Base-by-base conservation (phyloP, 1,140 invertebrate species). In the Saccostrea glomerata region DNA sequence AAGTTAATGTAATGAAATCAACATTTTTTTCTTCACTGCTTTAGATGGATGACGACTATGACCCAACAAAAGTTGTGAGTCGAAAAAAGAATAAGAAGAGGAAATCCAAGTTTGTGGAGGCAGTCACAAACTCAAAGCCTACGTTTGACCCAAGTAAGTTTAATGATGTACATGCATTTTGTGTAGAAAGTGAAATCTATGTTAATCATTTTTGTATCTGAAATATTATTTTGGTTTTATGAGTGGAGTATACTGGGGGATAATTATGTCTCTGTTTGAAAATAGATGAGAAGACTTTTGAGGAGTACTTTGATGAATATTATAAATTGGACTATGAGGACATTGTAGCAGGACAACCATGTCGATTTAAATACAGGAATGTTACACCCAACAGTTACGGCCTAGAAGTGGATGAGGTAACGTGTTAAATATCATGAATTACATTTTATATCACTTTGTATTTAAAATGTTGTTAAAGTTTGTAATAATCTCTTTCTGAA, bases 281-380 rank as follows among this genome's bases (percentile, higher is more conserved):
- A 77, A 77, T 84, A 94, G 93, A 96, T 87, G 95, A 97, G 73
- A 96, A 97, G 94, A 97, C 97, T 0, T 98, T 98, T 95, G 96
- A 97, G 82, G 96, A 99, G 91, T 99, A 99, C 94, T 96, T 98
- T 92, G 97, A 99, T 94, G 98, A 99, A 94, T 99, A 99, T 95
- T 99, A 99, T 93, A 97, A 97, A 90, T 95, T 99, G 89, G 98
- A 99, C 94, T 99, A 97, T 95, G 98, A 99, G 94, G 99, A 99
- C 95, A 96, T 99, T 60, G 97, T 99, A 88, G 96, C 94, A 86
- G 98, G 99, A 94, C 93, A 97, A 87, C 98, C 98, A 0, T 99
- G 98, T 91, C 96, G 98, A 92, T 99, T 99, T 94, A 98, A 98
- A 93, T 99, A 99, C 93, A 96, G 98, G 66, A 96, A 97, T 94